These are phyloP conservation scores for Macaca nemestrina DNA, from an alignment of 2,113 vertebrate genomes.

Conservation along the genomic window DNA sequence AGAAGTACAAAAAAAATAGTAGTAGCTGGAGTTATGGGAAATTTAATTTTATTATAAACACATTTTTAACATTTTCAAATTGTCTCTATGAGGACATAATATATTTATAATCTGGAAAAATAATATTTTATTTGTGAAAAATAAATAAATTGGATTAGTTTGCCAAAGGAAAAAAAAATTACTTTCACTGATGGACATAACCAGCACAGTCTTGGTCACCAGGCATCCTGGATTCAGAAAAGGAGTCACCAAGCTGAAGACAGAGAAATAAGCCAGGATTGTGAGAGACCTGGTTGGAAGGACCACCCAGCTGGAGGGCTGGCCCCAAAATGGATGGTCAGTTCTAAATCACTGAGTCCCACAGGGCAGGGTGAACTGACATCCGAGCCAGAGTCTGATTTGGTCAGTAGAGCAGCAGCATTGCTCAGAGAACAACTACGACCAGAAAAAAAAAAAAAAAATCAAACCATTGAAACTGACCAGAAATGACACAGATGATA, in stretches of 20 bases:
- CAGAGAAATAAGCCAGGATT: neutral
- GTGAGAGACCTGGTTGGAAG: neutral
- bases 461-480: neutral
- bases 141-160: neutral
- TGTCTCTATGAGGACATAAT: neutral
- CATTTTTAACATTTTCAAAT: slow-evolving; percentile 32
- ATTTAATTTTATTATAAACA: neutral
- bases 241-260: neutral
- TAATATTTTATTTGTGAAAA: neutral
- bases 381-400: neutral
- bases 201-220: neutral
- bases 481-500: neutral
- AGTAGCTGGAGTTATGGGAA: neutral
- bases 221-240: neutral
- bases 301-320: neutral
- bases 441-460: neutral
- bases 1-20: neutral
- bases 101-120: neutral
- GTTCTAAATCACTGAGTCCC: neutral
- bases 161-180: neutral
- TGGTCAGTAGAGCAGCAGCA: neutral
- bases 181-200: neutral
- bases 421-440: neutral
- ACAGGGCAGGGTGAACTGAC: neutral
- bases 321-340: neutral